Percentiles rank a stretch among this genome's conserved stretches.
These are phyloP conservation scores for Gisinianus flammeolus DNA, from an alignment of 2,888 invertebrate genomes.

Conservation along the genomic window DNA sequence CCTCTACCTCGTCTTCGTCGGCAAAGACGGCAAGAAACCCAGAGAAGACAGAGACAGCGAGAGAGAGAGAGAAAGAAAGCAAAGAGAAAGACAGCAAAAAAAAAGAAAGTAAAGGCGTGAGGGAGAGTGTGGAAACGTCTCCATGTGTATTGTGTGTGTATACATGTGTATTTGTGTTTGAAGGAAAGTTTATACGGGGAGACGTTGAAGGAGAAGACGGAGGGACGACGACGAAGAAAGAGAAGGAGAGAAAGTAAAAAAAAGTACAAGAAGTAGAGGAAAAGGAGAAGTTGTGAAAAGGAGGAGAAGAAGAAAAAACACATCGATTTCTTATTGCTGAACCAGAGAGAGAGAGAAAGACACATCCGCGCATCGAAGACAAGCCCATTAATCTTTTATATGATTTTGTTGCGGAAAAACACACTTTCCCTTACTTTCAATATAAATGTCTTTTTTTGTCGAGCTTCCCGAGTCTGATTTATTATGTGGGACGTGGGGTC, in stretches of 20 bases:
- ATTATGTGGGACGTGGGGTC: constrained; percentile 37
- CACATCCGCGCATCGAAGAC: constrained; percentile 43
- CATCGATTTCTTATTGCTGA: constrained; percentile 34
- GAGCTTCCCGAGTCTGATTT: constrained; percentile 44
- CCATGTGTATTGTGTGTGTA: no score
- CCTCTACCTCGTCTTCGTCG: background rate
- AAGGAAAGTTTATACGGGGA: background rate
- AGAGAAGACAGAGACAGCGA: background rate
- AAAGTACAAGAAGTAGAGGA: no score
- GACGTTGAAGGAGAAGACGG: background rate
- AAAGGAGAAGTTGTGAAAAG: background rate
- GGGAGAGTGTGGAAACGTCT: no score
- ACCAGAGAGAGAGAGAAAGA: constrained; percentile 22
- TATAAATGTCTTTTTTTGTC: constrained; percentile 51
- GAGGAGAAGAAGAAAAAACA: constrained; percentile 23
- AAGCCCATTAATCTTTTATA: constrained; percentile 49
- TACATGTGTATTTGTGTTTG: background rate
- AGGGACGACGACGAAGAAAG: background rate
- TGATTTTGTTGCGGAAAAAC: constrained; percentile 46
- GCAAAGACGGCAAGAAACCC: background rate
- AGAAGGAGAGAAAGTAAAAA: constrained; percentile 2
- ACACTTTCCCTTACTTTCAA: constrained; percentile 47
- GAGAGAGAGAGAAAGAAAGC: constrained; percentile 9
- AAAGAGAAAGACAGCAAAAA: constrained; percentile 14
- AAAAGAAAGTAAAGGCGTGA: constrained; percentile 1